A percentile compares a stretch with the other conserved stretches of the same genome.
Evolutionary conservation across 2,888 invertebrate genomes (phyloP).

Genomic region (Dioctria rufipes): DNA sequence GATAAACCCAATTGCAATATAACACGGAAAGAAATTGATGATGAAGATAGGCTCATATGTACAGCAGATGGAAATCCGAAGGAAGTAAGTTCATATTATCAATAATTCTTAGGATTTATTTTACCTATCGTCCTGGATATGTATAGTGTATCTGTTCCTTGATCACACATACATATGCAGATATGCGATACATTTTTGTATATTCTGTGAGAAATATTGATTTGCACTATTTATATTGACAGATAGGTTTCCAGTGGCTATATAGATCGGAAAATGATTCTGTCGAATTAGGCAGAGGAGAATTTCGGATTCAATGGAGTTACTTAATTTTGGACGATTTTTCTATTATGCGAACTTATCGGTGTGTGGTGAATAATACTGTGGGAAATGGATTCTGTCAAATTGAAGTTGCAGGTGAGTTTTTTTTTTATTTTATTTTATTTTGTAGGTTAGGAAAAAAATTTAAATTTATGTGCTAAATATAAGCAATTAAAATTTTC

Average conservation of each 20-base stretch:
- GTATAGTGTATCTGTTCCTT: background rate
- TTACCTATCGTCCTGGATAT: background rate
- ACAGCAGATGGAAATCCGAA: constrained; percentile 86
- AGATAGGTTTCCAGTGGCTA: constrained; percentile 86
- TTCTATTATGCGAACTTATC: constrained; percentile 81
- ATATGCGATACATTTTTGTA: background rate
- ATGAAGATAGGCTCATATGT: constrained; percentile 84
- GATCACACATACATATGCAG: background rate
- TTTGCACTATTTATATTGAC: constrained; percentile 58
- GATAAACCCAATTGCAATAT: constrained; percentile 90
- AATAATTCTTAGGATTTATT: constrained; percentile 40
- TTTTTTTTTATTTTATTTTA: constrained; percentile 15
- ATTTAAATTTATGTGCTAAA: no score
- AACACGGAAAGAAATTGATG: constrained; percentile 80
- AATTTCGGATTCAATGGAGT: constrained; percentile 67
- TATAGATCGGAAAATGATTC: constrained; percentile 89
- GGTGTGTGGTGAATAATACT: constrained; percentile 88
- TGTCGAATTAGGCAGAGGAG: constrained; percentile 73
- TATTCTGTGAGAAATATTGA: constrained; percentile 46
- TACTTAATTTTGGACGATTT: constrained; percentile 77
- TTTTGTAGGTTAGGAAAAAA: background rate
- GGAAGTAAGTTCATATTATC: constrained; percentile 65
- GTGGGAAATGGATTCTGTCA: constrained; percentile 82
- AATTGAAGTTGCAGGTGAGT: constrained; percentile 78
- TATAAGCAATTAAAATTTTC: no score